phyloP scores from a whole-genome alignment of 2,888 invertebrate genomes.

The Papilio elwesi region DNA sequence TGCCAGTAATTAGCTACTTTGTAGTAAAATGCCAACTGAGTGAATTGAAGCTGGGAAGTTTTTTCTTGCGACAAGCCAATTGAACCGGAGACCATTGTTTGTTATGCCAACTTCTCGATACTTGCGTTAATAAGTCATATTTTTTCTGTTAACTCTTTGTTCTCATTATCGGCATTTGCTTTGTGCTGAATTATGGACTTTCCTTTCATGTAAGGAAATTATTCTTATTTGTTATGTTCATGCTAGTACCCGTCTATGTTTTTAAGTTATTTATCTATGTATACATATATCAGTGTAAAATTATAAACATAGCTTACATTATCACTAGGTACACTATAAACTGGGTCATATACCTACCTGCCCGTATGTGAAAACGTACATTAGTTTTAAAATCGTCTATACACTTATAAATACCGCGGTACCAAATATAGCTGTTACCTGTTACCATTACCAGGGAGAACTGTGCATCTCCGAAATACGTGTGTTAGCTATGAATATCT shows the following conservation, averaged over 20 bases:
- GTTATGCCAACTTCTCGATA: conserved; percentile 18
- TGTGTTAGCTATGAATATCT: no score
- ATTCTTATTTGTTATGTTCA: not conserved
- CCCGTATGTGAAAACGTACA: no score
- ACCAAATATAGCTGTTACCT: no score
- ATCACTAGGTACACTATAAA: no score
- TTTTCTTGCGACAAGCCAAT: conserved; percentile 24
- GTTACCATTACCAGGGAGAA: no score
- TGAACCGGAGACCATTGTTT: conserved; percentile 31
- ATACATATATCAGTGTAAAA: no score
- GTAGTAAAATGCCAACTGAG: not conserved
- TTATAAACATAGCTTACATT: no score
- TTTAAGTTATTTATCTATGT: no score
- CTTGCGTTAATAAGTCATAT: conserved; percentile 12
- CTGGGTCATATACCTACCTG: no score
- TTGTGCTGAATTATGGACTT: conserved; percentile 20
- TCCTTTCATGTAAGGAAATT: conserved; percentile 26
- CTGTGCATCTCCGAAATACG: no score
- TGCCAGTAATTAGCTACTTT: not conserved
- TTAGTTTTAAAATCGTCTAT: no score
- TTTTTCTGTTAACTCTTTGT: conserved; percentile 34
- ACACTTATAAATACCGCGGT: no score
- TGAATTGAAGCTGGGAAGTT: conserved; percentile 7
- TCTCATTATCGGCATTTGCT: conserved; percentile 20
- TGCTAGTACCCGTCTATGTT: not conserved